A percentile compares a stretch with the other conserved stretches of the same genome.
These are phyloP conservation scores for Poecilia wingei DNA, from an alignment of 2,797 vertebrate genomes.

Conservation along the genomic window DNA sequence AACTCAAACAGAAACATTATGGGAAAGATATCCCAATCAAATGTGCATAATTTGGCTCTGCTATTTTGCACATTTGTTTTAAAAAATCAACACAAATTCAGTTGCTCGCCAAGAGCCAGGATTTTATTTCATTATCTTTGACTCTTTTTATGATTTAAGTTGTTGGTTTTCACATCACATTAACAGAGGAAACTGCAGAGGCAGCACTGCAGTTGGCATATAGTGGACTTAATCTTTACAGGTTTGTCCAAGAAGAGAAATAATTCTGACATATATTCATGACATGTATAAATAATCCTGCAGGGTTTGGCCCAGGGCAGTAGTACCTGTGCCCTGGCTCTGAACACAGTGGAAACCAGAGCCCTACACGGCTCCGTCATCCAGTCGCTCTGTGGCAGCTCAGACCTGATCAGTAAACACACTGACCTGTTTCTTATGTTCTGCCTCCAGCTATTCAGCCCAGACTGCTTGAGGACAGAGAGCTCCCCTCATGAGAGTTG, in stretches of 20 bases:
- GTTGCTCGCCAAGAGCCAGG: not conserved
- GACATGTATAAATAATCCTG: slow-evolving; percentile 54
- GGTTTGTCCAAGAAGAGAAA: slow-evolving; percentile 42
- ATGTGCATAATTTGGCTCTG: not conserved
- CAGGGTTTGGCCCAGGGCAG: slow-evolving; percentile 43
- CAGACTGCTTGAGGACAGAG: slow-evolving; percentile 47
- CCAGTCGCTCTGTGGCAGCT: slow-evolving; percentile 55
- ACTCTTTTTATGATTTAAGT: not conserved
- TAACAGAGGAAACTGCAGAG: not conserved
- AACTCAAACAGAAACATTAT: not conserved
- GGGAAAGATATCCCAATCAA: not conserved
- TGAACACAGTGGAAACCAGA: slow-evolving; percentile 43
- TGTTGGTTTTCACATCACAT: not conserved
- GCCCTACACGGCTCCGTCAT: slow-evolving; percentile 50
- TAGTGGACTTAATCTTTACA: slow-evolving; percentile 31
- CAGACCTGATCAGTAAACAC: slow-evolving; percentile 68
- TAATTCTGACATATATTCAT: slow-evolving; percentile 48
- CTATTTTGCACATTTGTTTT: not conserved
- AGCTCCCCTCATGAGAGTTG: slow-evolving; percentile 48
- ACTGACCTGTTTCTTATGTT: slow-evolving; percentile 67
- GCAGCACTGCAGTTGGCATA: slow-evolving; percentile 16
- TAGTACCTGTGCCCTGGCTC: slow-evolving; percentile 24
- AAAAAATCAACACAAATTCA: not conserved
- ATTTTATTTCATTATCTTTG: not conserved
- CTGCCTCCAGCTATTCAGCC: slow-evolving; percentile 57